These are phyloP conservation scores for Heliornis fulica DNA, from an alignment of 2,113 vertebrate genomes.

Conservation along the genomic window DNA sequence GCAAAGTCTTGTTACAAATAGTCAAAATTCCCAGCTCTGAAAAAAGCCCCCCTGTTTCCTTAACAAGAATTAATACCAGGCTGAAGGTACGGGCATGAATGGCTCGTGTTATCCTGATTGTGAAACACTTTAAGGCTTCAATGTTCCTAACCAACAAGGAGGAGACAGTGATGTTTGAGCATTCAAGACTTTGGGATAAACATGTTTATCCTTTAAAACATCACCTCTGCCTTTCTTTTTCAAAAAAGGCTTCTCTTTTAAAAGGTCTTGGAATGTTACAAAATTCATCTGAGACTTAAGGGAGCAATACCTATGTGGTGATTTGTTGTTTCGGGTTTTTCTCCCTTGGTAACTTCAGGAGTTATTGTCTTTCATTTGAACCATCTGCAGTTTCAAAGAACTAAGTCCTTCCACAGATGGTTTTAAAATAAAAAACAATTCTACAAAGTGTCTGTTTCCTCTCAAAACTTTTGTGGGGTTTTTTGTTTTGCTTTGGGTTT, in stretches of 20 bases:
- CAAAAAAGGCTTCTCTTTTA: not conserved
- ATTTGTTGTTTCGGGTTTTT: not conserved
- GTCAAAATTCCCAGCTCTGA: not conserved
- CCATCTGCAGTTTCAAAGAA: not conserved
- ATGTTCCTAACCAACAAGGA: not conserved
- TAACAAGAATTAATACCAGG: not conserved
- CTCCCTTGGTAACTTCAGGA: not conserved
- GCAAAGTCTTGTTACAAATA: not conserved
- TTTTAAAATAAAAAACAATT: not conserved
- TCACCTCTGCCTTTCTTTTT: not conserved
- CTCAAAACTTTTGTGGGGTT: not conserved
- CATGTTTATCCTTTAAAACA: not conserved
- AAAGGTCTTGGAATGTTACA: not conserved
- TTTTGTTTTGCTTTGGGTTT: not conserved
- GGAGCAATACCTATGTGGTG: not conserved
- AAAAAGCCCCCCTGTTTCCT: not conserved
- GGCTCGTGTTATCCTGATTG: accelerated
- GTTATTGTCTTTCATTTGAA: not conserved
- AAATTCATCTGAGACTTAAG: not conserved
- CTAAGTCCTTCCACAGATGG: not conserved
- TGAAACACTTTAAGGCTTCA: not conserved
- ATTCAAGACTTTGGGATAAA: not conserved
- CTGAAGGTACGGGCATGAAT: not conserved
- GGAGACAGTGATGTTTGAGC: not conserved
- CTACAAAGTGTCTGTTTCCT: not conserved